Conservation (phyloP, 2,888 invertebrate species). For the Arge pagana region DNA sequence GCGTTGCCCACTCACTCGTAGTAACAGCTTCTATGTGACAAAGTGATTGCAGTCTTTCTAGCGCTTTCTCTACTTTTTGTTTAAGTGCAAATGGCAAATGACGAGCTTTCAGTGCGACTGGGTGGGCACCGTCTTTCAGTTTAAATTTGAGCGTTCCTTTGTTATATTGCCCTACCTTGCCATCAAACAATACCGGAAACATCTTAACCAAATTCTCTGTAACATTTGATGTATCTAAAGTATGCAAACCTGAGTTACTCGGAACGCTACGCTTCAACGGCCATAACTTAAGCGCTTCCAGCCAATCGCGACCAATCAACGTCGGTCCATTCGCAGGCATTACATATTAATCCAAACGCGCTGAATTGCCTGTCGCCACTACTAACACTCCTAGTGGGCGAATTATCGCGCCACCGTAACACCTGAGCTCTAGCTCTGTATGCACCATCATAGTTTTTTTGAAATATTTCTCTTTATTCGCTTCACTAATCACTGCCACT, state of each 20-base stretch:
- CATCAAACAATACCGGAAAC: too few species aligned
- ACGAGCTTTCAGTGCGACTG: conserved; percentile 33
- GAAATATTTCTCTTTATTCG: conserved; percentile 19
- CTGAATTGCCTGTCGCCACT: conserved; percentile 15
- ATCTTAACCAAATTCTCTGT: too few species aligned
- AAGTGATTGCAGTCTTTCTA: conserved; percentile 29
- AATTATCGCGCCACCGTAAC: conserved; percentile 5
- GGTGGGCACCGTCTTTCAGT: conserved; percentile 29
- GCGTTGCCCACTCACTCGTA: conserved; percentile 43
- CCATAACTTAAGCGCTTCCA: conserved; percentile 22
- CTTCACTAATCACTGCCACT: conserved; percentile 19
- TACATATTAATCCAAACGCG: conserved; percentile 11
- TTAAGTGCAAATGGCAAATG: conserved; percentile 32
- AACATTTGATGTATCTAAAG: too few species aligned
- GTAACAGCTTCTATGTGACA: conserved; percentile 33
- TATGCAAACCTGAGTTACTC: too few species aligned
- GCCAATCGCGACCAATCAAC: conserved; percentile 26
- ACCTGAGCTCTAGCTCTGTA: conserved; percentile 7
- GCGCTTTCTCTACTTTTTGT: conserved; percentile 23
- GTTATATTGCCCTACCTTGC: too few species aligned
- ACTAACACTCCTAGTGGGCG: conserved; percentile 11
- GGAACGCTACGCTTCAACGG: too few species aligned
- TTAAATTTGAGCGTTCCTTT: conserved; percentile 27
- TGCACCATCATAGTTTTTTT: conserved; percentile 7
- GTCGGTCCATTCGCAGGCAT: conserved; percentile 12